Evolutionary conservation across 2,113 vertebrate genomes (phyloP), one percentile per base, ranked within the genome.

Genomic region (Phalacrocorax brasilianus): DNA sequence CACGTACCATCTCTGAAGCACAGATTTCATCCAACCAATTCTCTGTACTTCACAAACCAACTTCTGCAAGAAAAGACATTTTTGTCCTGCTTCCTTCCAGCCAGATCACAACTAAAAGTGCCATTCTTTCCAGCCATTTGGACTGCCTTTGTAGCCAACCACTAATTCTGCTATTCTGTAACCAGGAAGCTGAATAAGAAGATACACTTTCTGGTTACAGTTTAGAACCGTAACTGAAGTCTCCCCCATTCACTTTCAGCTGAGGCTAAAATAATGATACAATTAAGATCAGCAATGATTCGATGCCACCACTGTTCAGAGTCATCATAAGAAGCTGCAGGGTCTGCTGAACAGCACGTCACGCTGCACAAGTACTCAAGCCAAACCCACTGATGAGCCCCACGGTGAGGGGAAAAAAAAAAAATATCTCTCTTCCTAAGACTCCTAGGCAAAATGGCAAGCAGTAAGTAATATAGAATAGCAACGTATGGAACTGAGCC

Each of bases 271-370:
- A 55, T 44, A 87, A 70, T 27, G 4, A 28, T 19, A 42, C 9
- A 2, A 45, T 55, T 65, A 70, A 59, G n/a, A 53, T 44, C 24
- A 63, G 20, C 21, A 81, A 58, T 1, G 4, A 62, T 58, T 67
- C 0, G 1, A 44, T 44, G 30, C 44, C 11, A 73, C 12, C 14
- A 27, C 44, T 0, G 1, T 76, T 68, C 44, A 32, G 50, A 71
- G 63, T 33, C 27, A 68, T 24, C 17, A 4, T 4, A 82, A 76
- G 49, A 62, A 89, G 27, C 9, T 38, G 45, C 47, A 71, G 30
- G 6, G 33, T 74, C 56, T 47, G 32, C 49, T 77, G 67, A 93
- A n/a, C n/a, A 61, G 52, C 73, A 40, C 0, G 0, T 67, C 58
- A 42, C 42, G 44, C 16, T 26, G 30, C 53, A 24, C 30, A 32